Evolutionary conservation across 2,797 vertebrate genomes (phyloP).

Genomic region (Darevskia mixta): DNA sequence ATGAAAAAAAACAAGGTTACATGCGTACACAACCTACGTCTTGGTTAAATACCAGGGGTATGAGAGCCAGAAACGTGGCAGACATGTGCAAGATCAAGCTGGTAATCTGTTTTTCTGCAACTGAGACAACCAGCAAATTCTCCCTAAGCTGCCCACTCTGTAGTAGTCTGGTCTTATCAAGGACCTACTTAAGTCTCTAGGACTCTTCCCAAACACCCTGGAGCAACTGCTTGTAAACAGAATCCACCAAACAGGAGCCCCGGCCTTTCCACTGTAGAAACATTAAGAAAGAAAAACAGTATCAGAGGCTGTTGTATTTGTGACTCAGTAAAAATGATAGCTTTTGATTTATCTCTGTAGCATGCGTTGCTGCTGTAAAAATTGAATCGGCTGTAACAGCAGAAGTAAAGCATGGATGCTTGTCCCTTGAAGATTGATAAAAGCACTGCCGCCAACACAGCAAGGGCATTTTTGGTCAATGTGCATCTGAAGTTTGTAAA

Average conservation of each 20-base stretch:
- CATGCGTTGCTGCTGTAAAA: conserved; percentile 68
- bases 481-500: conserved; percentile 74
- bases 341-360: conserved; percentile 74
- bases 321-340: conserved; percentile 65
- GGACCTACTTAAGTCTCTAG: neutral
- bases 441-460: conserved; percentile 62
- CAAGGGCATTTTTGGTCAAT: conserved; percentile 72
- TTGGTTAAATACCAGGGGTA: no score
- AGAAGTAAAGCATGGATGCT: conserved; percentile 78
- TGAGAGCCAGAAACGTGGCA: no score
- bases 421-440: conserved; percentile 78
- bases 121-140: neutral
- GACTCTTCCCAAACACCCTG: neutral
- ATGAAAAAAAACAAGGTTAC: no score
- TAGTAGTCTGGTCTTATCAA: neutral
- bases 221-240: neutral
- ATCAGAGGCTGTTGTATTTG: conserved; percentile 65
- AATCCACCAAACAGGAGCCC: conserved; percentile 4
- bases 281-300: conserved; percentile 34
- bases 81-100: no score
- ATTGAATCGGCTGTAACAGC: conserved; percentile 78
- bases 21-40: no score
- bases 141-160: neutral
- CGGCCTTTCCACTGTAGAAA: conserved; percentile 9
- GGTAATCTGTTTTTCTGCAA: neutral